These are phyloP conservation scores for Coelinius sp. DNA, from an alignment of 2,888 invertebrate genomes.

Conservation along the genomic window DNA sequence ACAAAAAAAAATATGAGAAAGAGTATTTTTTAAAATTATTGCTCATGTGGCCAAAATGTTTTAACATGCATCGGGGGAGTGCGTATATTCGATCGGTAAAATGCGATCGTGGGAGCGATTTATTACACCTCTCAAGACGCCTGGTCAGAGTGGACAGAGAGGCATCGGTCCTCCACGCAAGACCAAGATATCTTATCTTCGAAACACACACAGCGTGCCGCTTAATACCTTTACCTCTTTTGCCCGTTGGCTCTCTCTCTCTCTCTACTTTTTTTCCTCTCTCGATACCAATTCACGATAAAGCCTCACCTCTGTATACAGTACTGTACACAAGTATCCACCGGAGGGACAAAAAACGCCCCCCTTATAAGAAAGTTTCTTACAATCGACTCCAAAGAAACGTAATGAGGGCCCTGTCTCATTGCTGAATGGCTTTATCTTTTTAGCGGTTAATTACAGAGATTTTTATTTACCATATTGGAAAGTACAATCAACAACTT, in stretches of 20 bases:
- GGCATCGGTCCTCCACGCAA: constrained; percentile 60
- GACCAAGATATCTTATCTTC: constrained; percentile 66
- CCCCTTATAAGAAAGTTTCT: neutral
- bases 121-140: constrained; percentile 63
- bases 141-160: constrained; percentile 59
- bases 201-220: constrained; percentile 42
- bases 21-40: neutral
- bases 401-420: constrained; percentile 58
- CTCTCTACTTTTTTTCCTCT: constrained; percentile 39
- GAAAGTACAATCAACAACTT: neutral
- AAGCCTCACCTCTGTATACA: constrained; percentile 21
- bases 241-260: constrained; percentile 45
- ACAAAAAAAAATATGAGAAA: neutral
- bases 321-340: constrained; percentile 28
- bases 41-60: constrained; percentile 19
- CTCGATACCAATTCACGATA: constrained; percentile 57
- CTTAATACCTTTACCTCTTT: constrained; percentile 47
- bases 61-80: constrained; percentile 19
- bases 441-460: constrained; percentile 8
- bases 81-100: constrained; percentile 61
- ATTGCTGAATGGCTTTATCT: constrained; percentile 38
- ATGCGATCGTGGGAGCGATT: constrained; percentile 67
- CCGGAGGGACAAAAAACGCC: constrained; percentile 60
- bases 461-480: constrained; percentile 14
- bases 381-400: constrained; percentile 43